Evolutionary conservation across 2,113 vertebrate genomes (phyloP), one percentile per base, ranked within the genome.

Genomic region (Meles meles): DNA sequence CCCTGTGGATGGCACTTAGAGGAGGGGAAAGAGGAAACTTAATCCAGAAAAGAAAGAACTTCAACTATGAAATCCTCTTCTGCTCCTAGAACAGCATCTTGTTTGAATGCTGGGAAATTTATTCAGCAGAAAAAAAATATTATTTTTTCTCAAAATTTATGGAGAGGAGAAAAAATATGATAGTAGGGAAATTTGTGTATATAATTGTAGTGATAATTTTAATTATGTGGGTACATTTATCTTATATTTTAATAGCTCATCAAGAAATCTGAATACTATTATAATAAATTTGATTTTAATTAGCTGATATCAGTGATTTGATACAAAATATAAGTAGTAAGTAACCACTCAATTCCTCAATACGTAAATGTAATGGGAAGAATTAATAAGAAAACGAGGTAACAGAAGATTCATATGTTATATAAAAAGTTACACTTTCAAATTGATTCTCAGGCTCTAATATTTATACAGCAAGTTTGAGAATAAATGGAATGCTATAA

Each of bases 401-500:
- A 91, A 90, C 3, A 79, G 27, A 76, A 74, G 57, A 88, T 59
- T 55, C 76, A 91, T 87, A 82, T 71, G 55, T 7, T 49, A 7
- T 29, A 80, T 85, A 87, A 85, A 79, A 89, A 71, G 49, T 81
- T 79, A 57, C 1, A 76, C n/a, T 91, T 91, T 96, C 49, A 83
- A 96, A 93, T 14, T 61, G 67, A 88, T 21, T 72, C 55, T 85
- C 7, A 86, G n/a, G 27, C 37, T 77, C 44, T 74, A 83, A 34
- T 89, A 94, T 89, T 83, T 52, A 86, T 92, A 21, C 10, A 82
- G 44, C 34, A 93, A 44, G 8, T 44, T 52, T 91, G 52, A 29
- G n/a, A 95, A 95, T 94, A 90, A 90, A 90, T 81, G 3, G 91
- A 93, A 90, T 20, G 81, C 27, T 88, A 55, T 31, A 81, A 88